A percentile compares a stretch with the other conserved stretches of the same genome.
Evolutionary conservation across 2,113 vertebrate species (phyloP).

Genomic region (Montifringilla adamsi): DNA sequence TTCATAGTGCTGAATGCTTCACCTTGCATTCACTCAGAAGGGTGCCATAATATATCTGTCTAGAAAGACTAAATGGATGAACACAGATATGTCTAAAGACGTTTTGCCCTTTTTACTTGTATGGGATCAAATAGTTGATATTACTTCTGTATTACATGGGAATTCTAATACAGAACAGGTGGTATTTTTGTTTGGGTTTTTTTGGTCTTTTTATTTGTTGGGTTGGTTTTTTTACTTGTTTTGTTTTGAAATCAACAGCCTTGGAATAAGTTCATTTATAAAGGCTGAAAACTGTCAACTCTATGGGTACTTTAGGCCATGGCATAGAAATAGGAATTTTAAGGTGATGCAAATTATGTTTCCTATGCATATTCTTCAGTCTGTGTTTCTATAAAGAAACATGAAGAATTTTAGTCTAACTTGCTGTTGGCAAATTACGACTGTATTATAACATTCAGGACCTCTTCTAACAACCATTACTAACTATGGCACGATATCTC

Average conservation of each 20-base stretch:
- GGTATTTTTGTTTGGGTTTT: background rate
- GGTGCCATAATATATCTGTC: background rate
- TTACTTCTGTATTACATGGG: background rate
- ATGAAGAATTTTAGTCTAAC: background rate
- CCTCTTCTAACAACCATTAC: background rate
- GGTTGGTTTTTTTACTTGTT: background rate
- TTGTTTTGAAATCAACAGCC: background rate
- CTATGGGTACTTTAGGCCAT: background rate
- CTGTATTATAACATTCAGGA: background rate
- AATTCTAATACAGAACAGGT: background rate
- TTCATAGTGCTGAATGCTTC: background rate
- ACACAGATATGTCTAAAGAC: fast-evolving
- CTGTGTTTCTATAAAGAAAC: background rate
- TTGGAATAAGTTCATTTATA: background rate
- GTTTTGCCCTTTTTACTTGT: background rate
- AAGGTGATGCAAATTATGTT: background rate
- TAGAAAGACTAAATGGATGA: background rate
- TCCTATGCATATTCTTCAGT: background rate
- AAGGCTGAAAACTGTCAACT: background rate
- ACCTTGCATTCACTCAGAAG: background rate
- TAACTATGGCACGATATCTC: background rate
- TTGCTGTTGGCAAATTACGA: background rate
- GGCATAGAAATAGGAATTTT: background rate
- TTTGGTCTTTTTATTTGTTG: background rate
- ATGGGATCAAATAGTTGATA: background rate